A percentile compares a stretch with the other conserved stretches of the same genome.
phyloP scores from a whole-genome alignment of 2,797 vertebrate genomes.

The Numenius phaeopus region DNA sequence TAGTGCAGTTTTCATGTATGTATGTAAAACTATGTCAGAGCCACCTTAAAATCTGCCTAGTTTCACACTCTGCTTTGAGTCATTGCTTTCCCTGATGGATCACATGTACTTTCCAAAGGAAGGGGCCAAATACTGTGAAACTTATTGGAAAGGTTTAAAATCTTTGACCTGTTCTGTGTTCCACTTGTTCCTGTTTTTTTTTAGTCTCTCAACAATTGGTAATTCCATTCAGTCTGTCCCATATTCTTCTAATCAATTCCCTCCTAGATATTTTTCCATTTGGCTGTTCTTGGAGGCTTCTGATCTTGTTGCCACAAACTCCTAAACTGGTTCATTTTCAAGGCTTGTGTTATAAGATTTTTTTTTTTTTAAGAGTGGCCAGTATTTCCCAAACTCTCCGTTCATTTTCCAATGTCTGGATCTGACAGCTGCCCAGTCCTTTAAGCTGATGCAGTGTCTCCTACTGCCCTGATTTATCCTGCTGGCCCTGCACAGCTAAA shows the following conservation, averaged over 20 bases:
- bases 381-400: slow-evolving; percentile 6
- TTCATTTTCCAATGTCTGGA: neutral
- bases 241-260: neutral
- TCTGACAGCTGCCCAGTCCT: neutral
- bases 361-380: neutral
- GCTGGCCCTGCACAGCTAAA: neutral
- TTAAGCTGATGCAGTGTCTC: neutral
- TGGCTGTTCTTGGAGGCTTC: slow-evolving; percentile 19
- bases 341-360: neutral
- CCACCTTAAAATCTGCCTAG: neutral
- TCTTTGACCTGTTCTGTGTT: slow-evolving; percentile 33
- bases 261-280: slow-evolving; percentile 25
- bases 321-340: slow-evolving; percentile 1
- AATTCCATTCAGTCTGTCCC: slow-evolving; percentile 15
- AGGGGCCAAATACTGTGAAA: slow-evolving; percentile 42
- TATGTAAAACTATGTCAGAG: neutral
- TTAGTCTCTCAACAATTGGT: slow-evolving; percentile 3
- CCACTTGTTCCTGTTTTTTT: slow-evolving; percentile 32
- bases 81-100: neutral
- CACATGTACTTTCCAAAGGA: slow-evolving; percentile 33
- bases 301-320: slow-evolving; percentile 19
- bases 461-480: neutral
- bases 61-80: neutral
- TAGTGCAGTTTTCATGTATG: neutral
- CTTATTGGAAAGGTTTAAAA: slow-evolving; percentile 10